Evolutionary conservation across 1,140 invertebrate genomes (phyloP).

Genomic region (Lepidostoma basale): DNA sequence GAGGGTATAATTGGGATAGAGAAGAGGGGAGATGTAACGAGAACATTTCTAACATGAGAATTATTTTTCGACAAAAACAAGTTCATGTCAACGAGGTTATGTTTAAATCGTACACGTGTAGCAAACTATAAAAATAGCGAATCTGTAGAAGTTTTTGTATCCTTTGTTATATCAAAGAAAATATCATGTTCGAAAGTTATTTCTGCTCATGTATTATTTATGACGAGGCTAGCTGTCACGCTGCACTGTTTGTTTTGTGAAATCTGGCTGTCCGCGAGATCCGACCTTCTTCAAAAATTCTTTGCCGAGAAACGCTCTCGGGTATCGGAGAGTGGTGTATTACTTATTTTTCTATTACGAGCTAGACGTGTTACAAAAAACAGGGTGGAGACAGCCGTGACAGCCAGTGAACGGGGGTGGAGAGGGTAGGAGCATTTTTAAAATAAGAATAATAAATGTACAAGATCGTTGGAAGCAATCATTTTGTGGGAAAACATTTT

Average conservation of each 20-base stretch:
- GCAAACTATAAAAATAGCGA: background rate
- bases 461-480: too few relatives aligned
- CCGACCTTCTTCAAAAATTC: constrained; percentile 29
- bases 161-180: background rate
- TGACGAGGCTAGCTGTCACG: background rate
- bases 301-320: constrained; percentile 33
- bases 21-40: too few relatives aligned
- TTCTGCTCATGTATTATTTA: background rate
- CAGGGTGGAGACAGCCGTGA: constrained; percentile 20
- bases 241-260: constrained; percentile 30
- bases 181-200: background rate
- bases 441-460: too few relatives aligned
- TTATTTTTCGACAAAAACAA: background rate
- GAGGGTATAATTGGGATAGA: too few relatives aligned
- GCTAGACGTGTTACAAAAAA: constrained; percentile 20
- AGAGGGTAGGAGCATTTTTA: too few relatives aligned
- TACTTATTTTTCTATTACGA: constrained; percentile 42
- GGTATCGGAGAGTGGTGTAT: constrained; percentile 18
- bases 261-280: background rate
- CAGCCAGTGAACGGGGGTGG: constrained; percentile 21
- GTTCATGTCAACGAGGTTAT: background rate
- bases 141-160: background rate
- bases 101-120: background rate
- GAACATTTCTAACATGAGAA: background rate
- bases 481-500: too few relatives aligned